Conservation (phyloP, 2,888 invertebrate species). For the Standfussiana lucernea region DNA sequence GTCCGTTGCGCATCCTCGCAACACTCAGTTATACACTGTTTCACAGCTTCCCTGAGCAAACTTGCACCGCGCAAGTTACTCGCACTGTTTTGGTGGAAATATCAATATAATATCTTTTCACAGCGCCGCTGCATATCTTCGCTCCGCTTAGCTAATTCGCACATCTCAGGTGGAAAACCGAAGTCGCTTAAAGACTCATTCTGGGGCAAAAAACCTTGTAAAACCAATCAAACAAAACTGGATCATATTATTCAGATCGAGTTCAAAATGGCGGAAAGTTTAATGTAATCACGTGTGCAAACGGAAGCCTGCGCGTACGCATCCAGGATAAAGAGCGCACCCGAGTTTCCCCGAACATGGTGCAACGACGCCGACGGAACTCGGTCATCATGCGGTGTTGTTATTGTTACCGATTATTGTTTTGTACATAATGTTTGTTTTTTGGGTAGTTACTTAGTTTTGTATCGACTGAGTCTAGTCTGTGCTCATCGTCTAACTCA, state of each 20-base stretch:
- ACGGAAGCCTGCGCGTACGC: constrained; percentile 49
- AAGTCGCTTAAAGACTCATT: neutral
- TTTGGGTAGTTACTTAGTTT: constrained; percentile 6
- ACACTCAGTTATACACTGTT: neutral
- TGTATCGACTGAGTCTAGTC: neutral
- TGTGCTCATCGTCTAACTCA: neutral
- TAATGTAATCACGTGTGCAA: constrained; percentile 54
- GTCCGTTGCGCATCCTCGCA: neutral
- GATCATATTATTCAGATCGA: constrained; percentile 36
- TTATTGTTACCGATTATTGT: constrained; percentile 35
- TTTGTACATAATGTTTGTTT: constrained; percentile 6
- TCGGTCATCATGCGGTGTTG: constrained; percentile 32
- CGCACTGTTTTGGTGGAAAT: neutral
- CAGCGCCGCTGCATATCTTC: neutral
- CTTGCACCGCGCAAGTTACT: neutral
- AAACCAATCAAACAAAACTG: constrained; percentile 20
- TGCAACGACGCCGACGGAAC: constrained; percentile 50
- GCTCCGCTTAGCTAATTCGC: neutral
- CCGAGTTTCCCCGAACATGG: constrained; percentile 52
- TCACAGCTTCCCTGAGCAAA: neutral
- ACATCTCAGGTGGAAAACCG: neutral
- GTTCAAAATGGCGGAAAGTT: constrained; percentile 47
- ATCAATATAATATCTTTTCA: neutral
- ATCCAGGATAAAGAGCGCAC: constrained; percentile 58
- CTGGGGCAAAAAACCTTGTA: neutral